Base-by-base conservation (phyloP, 2,888 invertebrate genomes). In the Diarsia dahlii region DNA sequence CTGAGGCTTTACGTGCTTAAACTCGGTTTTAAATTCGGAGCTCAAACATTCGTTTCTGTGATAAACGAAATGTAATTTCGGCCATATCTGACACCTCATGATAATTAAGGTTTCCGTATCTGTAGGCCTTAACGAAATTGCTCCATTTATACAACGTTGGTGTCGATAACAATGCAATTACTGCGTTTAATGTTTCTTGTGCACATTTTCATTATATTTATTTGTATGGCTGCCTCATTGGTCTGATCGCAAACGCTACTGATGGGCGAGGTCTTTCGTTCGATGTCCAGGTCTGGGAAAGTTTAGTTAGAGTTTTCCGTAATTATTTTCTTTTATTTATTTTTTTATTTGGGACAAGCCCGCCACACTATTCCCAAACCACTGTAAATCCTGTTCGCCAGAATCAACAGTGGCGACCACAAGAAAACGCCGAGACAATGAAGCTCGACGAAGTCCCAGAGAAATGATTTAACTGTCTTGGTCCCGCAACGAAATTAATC, bases 21-120 rank as follows among this genome's bases (percentile, higher is more conserved):
- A 50, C 15, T 58, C n/a, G 52, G 34, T 68, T 76, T 60, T 45
- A 68, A 68, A 60, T 68, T 46, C 78, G 1, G 45, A 15, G 60
- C n/a, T 60, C 15, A 18, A 77, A 23, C 48, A 23, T 60, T 50
- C 0, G 60, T 68, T 46, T 78, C 50, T 18, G 34, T 23, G 80
- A 52, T 60, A 76, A 69, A 46, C 12, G 52, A 46, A 70, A 52
- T 2, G 71, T 79, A 62, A 71, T 60, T 34, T 46, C 46, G 15
- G 6, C n/a, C 46, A 20, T 39, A 20, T 74, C 68, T 23, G 71
- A 39, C 45, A 79, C 52, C 34, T 46, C 58, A n/a, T 15, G 20
- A 46, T 79, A 70, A 79, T 79, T 76, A 79, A 68, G 46, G 34
- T 78, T 18, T 23, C 4, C 23, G 10, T 62, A 60, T 52, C 45